Conservation (phyloP, 2,797 vertebrate species). For the Lepilemur septentrionalis region DNA sequence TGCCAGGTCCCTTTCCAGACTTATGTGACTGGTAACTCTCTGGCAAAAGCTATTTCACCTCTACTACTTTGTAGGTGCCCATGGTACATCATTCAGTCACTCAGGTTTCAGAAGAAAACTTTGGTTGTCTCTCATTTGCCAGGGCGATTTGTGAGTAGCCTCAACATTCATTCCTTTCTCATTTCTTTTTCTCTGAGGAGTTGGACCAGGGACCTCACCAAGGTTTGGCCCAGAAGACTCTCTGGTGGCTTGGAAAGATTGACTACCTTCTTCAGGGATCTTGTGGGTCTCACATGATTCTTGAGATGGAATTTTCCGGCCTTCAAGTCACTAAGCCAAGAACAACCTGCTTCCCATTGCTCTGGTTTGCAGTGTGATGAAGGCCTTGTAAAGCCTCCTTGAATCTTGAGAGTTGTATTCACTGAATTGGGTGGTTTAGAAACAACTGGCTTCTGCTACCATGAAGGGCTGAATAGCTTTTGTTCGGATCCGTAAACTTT, state of each 20-base stretch:
- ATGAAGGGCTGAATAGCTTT: neutral
- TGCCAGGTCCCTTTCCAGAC: neutral
- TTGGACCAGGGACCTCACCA: neutral
- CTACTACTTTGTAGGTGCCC: neutral
- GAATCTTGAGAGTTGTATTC: neutral
- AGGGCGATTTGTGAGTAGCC: neutral
- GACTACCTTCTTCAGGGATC: neutral
- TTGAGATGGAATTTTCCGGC: neutral
- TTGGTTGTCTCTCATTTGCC: too few relatives aligned
- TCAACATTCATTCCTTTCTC: neutral
- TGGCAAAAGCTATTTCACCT: neutral
- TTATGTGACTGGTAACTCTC: neutral
- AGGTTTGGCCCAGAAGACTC: neutral
- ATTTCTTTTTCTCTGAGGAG: neutral
- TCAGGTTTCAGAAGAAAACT: too few relatives aligned
- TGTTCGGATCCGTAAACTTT: neutral
- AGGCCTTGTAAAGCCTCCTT: neutral
- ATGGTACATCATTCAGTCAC: neutral
- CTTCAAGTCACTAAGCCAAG: neutral
- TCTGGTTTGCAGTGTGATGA: neutral
- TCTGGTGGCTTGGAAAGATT: neutral
- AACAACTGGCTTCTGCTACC: neutral
- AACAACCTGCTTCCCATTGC: neutral
- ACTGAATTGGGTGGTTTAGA: neutral
- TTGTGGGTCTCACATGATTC: neutral